Base-by-base conservation (phyloP, 2,888 invertebrate genomes). In the Nomada fabriciana region DNA sequence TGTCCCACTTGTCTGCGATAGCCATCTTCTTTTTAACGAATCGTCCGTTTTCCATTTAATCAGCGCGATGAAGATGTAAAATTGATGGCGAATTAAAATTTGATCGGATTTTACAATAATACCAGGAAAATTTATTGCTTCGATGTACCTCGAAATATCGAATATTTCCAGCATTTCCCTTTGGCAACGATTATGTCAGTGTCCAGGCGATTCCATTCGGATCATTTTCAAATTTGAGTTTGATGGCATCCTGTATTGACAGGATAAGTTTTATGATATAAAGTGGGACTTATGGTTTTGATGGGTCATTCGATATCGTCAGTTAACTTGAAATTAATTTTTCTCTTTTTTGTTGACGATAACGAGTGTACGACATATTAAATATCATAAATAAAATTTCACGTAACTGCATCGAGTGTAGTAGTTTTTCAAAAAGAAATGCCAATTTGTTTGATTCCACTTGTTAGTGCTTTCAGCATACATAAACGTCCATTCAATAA, bases 201-300 rank as follows among this genome's bases (percentile, higher is more conserved):
- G 53, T 20, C 4, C n/a, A 9, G n/a, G 11, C 47, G 20, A 11
- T 20, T 13, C 47, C 18, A 3, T 7, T 52, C 20, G 20, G 11
- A 2, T 13, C 23, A 25, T 50, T 69, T 68, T 68, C 52, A 53
- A 29, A 75, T 75, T 78, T 25, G 47, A 55, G 43, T 63, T 43
- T 57, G 50, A 77, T n/a, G 68, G 9, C 61, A 29, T 63, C 77
- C 60, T 20, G 68, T 29, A 43, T 60, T 60, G 68, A 63, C 77
- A 77, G 55, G 42, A 43, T 42, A 61, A 50, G 36, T 25, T 42
- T 25, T 50, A 20, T 52, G 68, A 63, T 50, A 50, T 63, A 36
- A 36, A 68, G 47, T 43, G 64, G 68, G 55, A 42, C 50, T 50
- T 25, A 53, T 55, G 77, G 55, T 63, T 63, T 50, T 52, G 78